Evolutionary conservation across 2,113 vertebrate species (phyloP), one percentile per base, ranked within the genome.

Genomic region (Xiphorhynchus elegans): DNA sequence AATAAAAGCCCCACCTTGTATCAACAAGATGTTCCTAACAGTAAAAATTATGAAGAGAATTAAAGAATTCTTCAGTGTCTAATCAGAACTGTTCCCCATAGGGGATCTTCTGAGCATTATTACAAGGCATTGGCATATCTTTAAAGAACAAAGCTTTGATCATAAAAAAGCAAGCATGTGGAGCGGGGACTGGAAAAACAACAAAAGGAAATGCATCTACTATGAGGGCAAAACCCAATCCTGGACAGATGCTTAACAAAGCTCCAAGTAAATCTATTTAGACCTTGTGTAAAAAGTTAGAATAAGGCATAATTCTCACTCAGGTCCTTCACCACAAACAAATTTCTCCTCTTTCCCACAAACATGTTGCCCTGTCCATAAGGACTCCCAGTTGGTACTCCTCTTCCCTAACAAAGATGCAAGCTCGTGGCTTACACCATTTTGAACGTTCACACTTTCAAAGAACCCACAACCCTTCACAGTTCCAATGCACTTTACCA

Each of bases 11-110:
- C 68, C 62, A 69, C 44, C 39, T 93, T 84, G 90, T 81, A 74
- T 81, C 64, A 95, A 40, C 63, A 86, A 81, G 37, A 73, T 64
- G 49, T 46, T 89, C 68, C 66, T 74, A 72, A 49, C 9, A 78
- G 31, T 12, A 78, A 49, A 81, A 72, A 87, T 35, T 44, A 83
- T 21, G 59, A 89, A 68, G 28, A 87, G 62, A 92, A 91, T 75
- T 82, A 60, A 87, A 92, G 81, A 89, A 93, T 86, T 80, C 68
- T 69, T 94, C n/a, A 15, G 35, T 28, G 64, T 52, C 56, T 94
- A 85, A 91, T 93, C 89, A 91, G 82, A 93, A 35, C 81, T 74
- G 72, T 20, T 93, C 72, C 85, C 95, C 77, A 79, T 11, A 76
- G 89, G 80, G 69, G 66, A 87, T 63, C 55, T 84, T 72, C 52